A percentile compares a stretch with the other conserved stretches of the same genome.
These are phyloP conservation scores for Glyptemys insculpta DNA, from an alignment of 2,797 vertebrate species.

Conservation along the genomic window DNA sequence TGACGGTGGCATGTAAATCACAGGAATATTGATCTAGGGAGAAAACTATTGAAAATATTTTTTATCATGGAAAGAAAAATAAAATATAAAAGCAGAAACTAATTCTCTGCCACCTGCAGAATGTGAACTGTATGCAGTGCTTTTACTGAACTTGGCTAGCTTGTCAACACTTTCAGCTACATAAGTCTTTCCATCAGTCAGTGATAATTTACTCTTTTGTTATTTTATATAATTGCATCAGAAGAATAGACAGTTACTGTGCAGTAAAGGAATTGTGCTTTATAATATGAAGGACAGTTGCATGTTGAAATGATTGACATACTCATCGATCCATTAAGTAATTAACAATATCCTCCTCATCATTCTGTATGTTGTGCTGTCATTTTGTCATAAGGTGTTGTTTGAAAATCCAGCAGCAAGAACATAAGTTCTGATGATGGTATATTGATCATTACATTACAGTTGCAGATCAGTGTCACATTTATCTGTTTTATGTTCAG, in stretches of 20 bases:
- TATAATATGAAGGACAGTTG: conserved; percentile 36
- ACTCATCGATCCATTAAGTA: conserved; percentile 46
- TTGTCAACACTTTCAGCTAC: conserved; percentile 21
- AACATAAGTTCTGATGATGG: not conserved
- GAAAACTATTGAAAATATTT: conserved; percentile 34
- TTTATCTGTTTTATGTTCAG: not conserved
- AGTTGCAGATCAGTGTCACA: not conserved
- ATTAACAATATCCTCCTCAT: conserved; percentile 43
- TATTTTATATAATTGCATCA: conserved; percentile 29
- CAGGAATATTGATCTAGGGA: conserved; percentile 9
- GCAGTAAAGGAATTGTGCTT: conserved; percentile 53
- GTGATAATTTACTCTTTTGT: conserved; percentile 27
- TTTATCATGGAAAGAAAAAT: conserved; percentile 37
- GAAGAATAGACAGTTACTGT: conserved; percentile 20
- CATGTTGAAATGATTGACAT: conserved; percentile 44
- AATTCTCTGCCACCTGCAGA: conserved; percentile 16
- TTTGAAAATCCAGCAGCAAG: conserved; percentile 24
- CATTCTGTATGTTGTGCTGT: conserved; percentile 10
- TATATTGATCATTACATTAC: not conserved
- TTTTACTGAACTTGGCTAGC: conserved; percentile 21
- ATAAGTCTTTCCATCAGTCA: conserved; percentile 15
- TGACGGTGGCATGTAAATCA: conserved; percentile 44
- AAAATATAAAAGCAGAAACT: conserved; percentile 48
- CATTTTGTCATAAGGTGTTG: not conserved
- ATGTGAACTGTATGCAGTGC: conserved; percentile 15